Evolutionary conservation across 2,888 invertebrate genomes (phyloP).

Genomic region (Scaptomyza caliginosa): DNA sequence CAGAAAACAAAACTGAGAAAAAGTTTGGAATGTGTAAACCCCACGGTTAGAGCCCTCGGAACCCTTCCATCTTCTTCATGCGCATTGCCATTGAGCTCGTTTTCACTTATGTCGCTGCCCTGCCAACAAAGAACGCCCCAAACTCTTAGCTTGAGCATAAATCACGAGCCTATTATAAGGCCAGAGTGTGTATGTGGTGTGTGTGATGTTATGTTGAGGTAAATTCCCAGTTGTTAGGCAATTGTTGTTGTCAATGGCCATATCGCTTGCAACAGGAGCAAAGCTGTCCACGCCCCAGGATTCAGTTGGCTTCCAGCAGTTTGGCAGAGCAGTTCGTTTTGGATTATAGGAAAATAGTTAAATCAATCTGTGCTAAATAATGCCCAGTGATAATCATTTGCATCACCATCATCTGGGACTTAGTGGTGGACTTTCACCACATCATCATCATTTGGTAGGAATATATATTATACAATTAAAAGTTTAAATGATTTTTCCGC

Average conservation of each 20-base stretch:
- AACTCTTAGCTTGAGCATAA: slow-evolving; percentile 61
- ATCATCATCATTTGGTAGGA: slow-evolving; percentile 82
- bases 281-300: slow-evolving; percentile 7
- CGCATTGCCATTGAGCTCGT: slow-evolving; percentile 78
- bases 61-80: not conserved
- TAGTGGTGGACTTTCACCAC: slow-evolving; percentile 78
- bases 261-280: slow-evolving; percentile 1
- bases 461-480: too few relatives aligned
- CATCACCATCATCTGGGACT: slow-evolving; percentile 78
- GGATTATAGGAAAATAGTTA: not conserved
- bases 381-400: slow-evolving; percentile 80
- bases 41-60: not conserved
- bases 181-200: slow-evolving; percentile 13
- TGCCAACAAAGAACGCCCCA: slow-evolving; percentile 8
- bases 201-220: slow-evolving; percentile 78
- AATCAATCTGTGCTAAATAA: slow-evolving; percentile 44
- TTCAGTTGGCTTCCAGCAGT: slow-evolving; percentile 53
- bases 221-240: slow-evolving; percentile 79
- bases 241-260: slow-evolving; percentile 48
- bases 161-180: slow-evolving; percentile 21
- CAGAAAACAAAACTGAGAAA: slow-evolving; percentile 68
- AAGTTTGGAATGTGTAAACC: slow-evolving; percentile 44
- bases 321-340: slow-evolving; percentile 35
- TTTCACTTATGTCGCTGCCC: slow-evolving; percentile 59
- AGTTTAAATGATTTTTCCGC: too few relatives aligned